phyloP scores from a whole-genome alignment of 2,113 vertebrate species.

The Synodontis membranacea region DNA sequence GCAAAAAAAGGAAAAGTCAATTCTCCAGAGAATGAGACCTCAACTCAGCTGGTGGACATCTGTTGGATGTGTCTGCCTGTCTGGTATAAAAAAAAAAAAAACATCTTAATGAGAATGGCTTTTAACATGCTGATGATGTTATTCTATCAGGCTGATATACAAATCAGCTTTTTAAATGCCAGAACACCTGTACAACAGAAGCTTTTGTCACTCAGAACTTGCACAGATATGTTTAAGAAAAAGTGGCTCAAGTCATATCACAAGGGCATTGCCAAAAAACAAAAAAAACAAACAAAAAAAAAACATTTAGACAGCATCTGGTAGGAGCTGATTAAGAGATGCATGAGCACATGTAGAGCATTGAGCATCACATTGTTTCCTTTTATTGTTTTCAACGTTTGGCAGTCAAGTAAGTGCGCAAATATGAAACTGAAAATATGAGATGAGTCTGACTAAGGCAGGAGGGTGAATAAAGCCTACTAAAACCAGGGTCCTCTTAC shows the following conservation, averaged over 20 bases:
- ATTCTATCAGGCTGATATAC: constrained; percentile 10
- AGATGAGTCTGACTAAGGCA: not conserved
- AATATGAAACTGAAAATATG: not conserved
- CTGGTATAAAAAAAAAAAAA: not conserved
- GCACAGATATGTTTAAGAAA: constrained; percentile 21
- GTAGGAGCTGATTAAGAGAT: constrained; percentile 8
- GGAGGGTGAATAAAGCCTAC: not conserved
- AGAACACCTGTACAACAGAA: constrained; percentile 28
- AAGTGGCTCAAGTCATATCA: constrained; percentile 19
- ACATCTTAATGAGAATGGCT: not conserved
- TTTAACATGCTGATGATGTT: constrained; percentile 22
- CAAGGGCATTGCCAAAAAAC: constrained; percentile 13
- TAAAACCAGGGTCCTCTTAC: not conserved
- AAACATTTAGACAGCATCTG: constrained; percentile 33
- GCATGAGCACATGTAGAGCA: not conserved
- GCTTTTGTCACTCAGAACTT: constrained; percentile 17
- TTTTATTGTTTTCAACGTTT: not conserved
- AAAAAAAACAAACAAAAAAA: not conserved
- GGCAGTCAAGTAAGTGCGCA: not conserved
- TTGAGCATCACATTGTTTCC: not conserved
- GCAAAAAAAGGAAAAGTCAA: constrained; percentile 18
- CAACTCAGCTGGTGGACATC: not conserved
- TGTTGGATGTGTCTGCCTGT: not conserved
- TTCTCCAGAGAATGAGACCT: not conserved
- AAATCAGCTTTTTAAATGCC: constrained; percentile 8